These are phyloP conservation scores for Grus americana DNA, from an alignment of 2,113 vertebrate species.

Conservation along the genomic window DNA sequence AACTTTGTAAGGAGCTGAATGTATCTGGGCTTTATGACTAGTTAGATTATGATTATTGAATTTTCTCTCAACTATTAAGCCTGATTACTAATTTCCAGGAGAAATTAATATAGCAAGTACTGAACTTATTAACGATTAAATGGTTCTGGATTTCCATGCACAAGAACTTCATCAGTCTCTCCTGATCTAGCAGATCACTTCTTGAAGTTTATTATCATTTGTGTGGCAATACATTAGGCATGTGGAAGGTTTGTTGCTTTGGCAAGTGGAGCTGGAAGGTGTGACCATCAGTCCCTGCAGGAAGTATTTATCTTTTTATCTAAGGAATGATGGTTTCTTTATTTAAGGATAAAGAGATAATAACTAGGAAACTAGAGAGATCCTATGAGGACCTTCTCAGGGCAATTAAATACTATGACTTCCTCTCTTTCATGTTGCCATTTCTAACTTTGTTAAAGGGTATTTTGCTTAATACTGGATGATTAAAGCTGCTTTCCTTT, in stretches of 20 bases:
- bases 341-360: not conserved
- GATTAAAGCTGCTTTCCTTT: not conserved
- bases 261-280: not conserved
- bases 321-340: not conserved
- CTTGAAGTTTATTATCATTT: not conserved
- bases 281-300: not conserved
- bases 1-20: not conserved
- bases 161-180: not conserved
- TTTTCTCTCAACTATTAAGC: not conserved
- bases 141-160: not conserved
- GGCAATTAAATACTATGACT: not conserved
- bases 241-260: not conserved
- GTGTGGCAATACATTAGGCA: not conserved
- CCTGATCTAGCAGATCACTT: not conserved
- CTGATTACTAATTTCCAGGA: not conserved
- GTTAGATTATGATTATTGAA: not conserved
- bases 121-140: not conserved
- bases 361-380: not conserved
- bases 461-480: not conserved
- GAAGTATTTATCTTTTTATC: not conserved
- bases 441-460: not conserved
- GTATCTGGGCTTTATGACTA: not conserved
- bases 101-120: not conserved
- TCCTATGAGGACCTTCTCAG: not conserved
- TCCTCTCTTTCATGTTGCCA: not conserved